Conservation (phyloP, 2,113 vertebrate genomes). For the Ceyx margarethae region DNA sequence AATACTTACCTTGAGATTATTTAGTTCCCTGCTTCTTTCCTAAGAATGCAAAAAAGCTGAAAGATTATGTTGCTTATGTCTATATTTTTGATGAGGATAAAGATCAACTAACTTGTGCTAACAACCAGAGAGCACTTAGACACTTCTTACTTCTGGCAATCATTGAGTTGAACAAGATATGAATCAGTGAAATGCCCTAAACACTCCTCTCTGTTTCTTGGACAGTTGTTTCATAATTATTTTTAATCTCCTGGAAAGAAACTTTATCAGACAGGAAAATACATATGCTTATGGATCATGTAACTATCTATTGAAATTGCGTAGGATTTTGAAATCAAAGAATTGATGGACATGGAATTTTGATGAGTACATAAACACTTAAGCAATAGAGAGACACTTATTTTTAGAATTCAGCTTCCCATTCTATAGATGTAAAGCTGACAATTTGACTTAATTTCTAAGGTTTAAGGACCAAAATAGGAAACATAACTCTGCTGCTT, state of each 20-base stretch:
- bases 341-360: not conserved
- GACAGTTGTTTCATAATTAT: conserved; percentile 3
- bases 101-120: not conserved
- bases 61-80: not conserved
- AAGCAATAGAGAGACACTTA: not conserved
- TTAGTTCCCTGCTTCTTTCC: not conserved
- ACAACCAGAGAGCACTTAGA: not conserved
- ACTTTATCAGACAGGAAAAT: not conserved
- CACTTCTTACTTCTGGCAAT: not conserved
- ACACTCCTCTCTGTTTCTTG: not conserved
- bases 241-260: conserved; percentile 20
- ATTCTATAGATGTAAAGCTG: not conserved
- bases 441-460: not conserved
- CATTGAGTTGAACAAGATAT: conserved; percentile 11
- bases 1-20: not conserved
- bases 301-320: not conserved
- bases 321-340: not conserved
- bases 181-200: conserved; percentile 1
- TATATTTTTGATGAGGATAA: not conserved
- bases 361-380: not conserved
- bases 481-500: not conserved
- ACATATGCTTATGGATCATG: not conserved
- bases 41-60: not conserved
- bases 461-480: not conserved
- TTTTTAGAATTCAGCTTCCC: not conserved